Base-by-base conservation (phyloP, 2,797 vertebrate genomes). In the Emys orbicularis region DNA sequence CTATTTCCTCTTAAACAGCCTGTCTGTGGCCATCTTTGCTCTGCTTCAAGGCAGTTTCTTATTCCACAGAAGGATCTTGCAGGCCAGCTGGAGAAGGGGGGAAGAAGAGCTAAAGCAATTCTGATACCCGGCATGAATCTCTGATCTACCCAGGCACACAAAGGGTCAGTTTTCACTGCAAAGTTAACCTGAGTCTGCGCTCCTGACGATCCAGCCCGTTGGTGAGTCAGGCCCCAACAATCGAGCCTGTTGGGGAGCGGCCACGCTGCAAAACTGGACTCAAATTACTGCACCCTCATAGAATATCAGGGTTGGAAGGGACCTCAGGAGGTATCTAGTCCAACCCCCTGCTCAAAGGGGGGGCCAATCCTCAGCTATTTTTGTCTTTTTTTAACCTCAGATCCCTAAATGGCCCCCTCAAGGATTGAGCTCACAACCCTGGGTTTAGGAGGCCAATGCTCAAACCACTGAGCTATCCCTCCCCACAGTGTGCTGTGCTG, bases 1-100 rank as follows among this genome's bases (percentile, higher is more conserved):
- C 93, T 90, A 53, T 56, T 94, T 94, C n/a, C 59, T 83, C 83
- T 96, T 86, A 49, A 91, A 59, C 85, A 93, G 87, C 74, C 90
- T 92, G 87, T 93, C 93, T 59, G 77, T 85, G 82, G 80, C 92
- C 57, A 23, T 74, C 92, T 96, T 92, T 92, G 90, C 83, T 96
- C 80, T 90, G 77, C 27, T 93, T 57, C 87, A 68, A 86, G 72
- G 29, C 72, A 50, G 84, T 93, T 96, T 96, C 80, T 92, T 90
- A 16, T 89, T 91, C 84, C 89, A 31, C 50, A 65, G 77, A 49
- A 85, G 65, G 72, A 57, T 81, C 68, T 29, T 82, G 83, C 91
- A 83, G 88, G 81, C 57, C 87, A 8, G 85, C 85, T 72, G 94
- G 50, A 54, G 65, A 85, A 85, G 41, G 10, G 65, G 83, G 10